Evolutionary conservation across 2,888 invertebrate genomes (phyloP).

Genomic region (Euplagia quadripunctaria): DNA sequence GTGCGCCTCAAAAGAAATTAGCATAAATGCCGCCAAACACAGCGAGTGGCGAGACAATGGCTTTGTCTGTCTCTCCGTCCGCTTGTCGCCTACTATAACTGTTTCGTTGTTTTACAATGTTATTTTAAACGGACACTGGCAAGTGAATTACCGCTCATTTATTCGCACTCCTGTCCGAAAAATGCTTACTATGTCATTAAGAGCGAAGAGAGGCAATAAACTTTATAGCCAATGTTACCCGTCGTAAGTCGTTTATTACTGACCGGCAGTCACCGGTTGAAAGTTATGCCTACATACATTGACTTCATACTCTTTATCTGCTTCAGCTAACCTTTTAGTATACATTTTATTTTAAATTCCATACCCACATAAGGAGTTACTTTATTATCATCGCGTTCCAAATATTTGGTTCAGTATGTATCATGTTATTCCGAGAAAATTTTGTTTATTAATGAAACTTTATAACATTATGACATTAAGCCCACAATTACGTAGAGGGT

Average conservation of each 20-base stretch:
- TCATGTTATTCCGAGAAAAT: constrained; percentile 31
- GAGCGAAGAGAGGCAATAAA: constrained; percentile 54
- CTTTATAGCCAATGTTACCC: constrained; percentile 50
- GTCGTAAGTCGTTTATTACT: constrained; percentile 48
- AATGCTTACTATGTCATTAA: constrained; percentile 54
- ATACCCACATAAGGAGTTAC: constrained; percentile 41
- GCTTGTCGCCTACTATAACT: constrained; percentile 73
- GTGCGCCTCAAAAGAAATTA: constrained; percentile 82
- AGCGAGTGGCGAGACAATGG: constrained; percentile 78
- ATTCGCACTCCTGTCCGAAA: constrained; percentile 53
- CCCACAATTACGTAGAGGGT: constrained; percentile 26
- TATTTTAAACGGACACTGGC: constrained; percentile 64
- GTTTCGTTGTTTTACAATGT: constrained; percentile 71
- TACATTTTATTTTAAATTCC: constrained; percentile 51
- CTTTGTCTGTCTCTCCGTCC: constrained; percentile 81
- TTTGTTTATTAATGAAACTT: constrained; percentile 32
- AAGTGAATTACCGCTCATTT: constrained; percentile 55
- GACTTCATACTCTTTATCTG: constrained; percentile 45
- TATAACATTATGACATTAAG: constrained; percentile 30
- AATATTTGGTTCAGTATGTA: constrained; percentile 52
- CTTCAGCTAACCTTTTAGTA: constrained; percentile 48
- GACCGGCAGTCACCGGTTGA: constrained; percentile 44
- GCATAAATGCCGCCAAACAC: constrained; percentile 82
- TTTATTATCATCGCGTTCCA: constrained; percentile 57
- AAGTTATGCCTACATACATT: constrained; percentile 44